Base-by-base conservation (phyloP, 1,140 invertebrate genomes). In the Amphibalanus amphitrite region DNA sequence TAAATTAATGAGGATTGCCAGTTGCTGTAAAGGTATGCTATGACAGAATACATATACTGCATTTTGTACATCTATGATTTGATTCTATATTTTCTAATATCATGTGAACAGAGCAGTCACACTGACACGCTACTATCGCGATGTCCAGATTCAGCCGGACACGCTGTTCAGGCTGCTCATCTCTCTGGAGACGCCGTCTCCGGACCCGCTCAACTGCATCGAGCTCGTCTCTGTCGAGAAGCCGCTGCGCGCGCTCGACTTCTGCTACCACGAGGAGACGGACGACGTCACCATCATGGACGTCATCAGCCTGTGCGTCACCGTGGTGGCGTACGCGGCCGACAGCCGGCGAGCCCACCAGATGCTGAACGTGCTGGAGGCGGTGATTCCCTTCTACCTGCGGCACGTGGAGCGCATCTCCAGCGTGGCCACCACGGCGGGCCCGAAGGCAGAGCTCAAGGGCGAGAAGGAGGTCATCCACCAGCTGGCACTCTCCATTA, bases 311-410 rank as follows among this genome's bases (percentile, higher is more conserved):
- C 84, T 95, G 28, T 97, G 93, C 79, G 95, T 98, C 0, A 97
- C 97, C 86, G 95, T 99, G 0, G 92, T 98, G 25, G 94, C 95
- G 0, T 99, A 98, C 82, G 91, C 95, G 0, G 90, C 95, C 25
- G 95, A 98, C 81, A 95, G 95, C 68, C 86, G 91, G 69, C 83
- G 97, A 74, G 93, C 93, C 59, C 93, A 95, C 80, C 97, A 99
- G 82, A 99, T 99, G 96, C 83, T 99, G 77, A 83, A 85, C 29
- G 94, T 98, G 77, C 81, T 99, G 65, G 95, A 99, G 83, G 94
- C 96, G 4, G 93, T 98, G 75, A 80, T 99, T 64, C 95, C 96
- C 0, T 93, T 92, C 76, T 95, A 96, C 78, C 85, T 98, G 67
- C 89, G 92, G 78, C 91, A 97, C 83, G 90, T 98, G 75, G 93